Base-by-base conservation (phyloP, 35 echinoderm and acorn worm genomes). In the Holothuria glaberrima region DNA sequence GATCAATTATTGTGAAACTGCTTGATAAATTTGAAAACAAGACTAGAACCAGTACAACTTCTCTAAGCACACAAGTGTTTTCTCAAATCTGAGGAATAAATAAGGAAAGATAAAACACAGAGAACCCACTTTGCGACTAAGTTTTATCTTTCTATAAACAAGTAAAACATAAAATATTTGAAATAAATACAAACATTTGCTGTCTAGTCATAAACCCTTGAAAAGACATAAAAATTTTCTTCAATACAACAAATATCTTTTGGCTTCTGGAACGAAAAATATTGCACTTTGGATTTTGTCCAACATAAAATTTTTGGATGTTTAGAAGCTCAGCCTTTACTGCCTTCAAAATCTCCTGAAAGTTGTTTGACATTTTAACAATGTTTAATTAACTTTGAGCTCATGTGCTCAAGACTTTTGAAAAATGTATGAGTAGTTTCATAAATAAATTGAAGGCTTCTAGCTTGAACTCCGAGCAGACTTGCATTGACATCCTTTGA, bases 131-230 rank as follows among this genome's bases (percentile, higher is more conserved):
- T 54, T 54, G 3, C 13, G 16, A 54, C 50, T 54, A 9, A 54
- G 50, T 54, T 54, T 17, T 9, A 48, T 78, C 36, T 35, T 48
- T 45, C 44, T 78, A 12, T 48, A 48, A 74, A 78, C 74, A 50
- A 78, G 38, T 48, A 48, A 78, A 78, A 78, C 74, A 78, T 78
- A 78, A 78, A 78, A 48, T 78, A 41, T 48, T 78, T 78, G 36
- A 78, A 78, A 78, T 78, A 78, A 78, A 78, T 78, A 78, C 74
- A 78, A 78, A 78, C 74, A 78, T 78, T 48, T 28, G 44, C 50
- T 78, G 74, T 78, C 50, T 50, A 48, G 50, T 78, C 14, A 50
- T 48, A 78, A 25, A 41, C 32, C 32, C 17, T 69, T 26, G 74
- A 78, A 78, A 78, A 78, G 50, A 35, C 21, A 48, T 24, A 50